Conservation (phyloP, 2,888 invertebrate genomes). For the Drosophila anomalata region DNA sequence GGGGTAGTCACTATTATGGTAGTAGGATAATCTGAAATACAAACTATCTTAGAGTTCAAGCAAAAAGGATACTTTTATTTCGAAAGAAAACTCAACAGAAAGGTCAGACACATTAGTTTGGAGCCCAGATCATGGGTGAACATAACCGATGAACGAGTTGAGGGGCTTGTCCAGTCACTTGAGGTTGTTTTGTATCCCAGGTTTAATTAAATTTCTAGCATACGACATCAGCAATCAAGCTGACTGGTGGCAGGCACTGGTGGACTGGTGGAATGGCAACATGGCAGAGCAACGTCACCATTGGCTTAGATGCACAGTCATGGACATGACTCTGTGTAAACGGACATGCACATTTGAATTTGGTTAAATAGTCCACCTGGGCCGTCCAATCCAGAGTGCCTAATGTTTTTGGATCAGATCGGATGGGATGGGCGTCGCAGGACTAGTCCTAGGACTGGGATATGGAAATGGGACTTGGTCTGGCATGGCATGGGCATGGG, state of each 20-base stretch:
- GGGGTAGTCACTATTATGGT: neutral
- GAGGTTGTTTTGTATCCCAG: slow-evolving; percentile 45
- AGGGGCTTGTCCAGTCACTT: slow-evolving; percentile 39
- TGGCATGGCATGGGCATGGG: neutral
- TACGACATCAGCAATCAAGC: slow-evolving; percentile 61
- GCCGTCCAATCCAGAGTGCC: slow-evolving; percentile 35
- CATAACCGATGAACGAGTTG: neutral
- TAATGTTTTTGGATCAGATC: slow-evolving; percentile 27
- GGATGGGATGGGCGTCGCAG: slow-evolving; percentile 3
- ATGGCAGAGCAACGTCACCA: slow-evolving; percentile 17
- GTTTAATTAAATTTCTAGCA: slow-evolving; percentile 74
- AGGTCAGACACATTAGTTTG: neutral
- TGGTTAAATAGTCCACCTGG: slow-evolving; percentile 45
- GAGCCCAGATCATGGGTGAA: neutral
- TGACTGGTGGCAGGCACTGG: slow-evolving; percentile 11
- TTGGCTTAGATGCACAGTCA: slow-evolving; percentile 43
- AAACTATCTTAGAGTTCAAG: neutral
- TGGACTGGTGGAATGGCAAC: slow-evolving; percentile 32
- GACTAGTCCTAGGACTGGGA: neutral
- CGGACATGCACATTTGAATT: slow-evolving; percentile 47
- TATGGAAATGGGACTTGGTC: neutral
- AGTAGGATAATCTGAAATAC: no score
- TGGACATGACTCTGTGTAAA: slow-evolving; percentile 42
- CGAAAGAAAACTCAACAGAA: no score
- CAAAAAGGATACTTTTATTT: neutral